Evolutionary conservation across 2,113 vertebrate species (phyloP), one percentile per base, ranked within the genome.

Genomic region (Caranx ignobilis): DNA sequence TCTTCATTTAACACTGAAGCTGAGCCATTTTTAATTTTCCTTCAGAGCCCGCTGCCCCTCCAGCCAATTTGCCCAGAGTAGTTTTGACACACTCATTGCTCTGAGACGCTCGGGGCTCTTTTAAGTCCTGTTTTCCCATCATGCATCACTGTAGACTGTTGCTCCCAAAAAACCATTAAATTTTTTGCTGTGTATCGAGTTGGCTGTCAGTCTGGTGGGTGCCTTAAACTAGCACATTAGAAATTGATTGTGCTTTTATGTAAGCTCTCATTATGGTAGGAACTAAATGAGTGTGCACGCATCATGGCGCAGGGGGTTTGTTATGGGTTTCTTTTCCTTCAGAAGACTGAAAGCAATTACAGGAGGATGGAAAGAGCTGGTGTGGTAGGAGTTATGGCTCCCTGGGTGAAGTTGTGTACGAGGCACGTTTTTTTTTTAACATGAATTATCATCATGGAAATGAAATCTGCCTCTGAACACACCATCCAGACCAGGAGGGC

Each of bases 161-260:
- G 69, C 71, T 85, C 50, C 62, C 7, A 61, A 47, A 39, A 79
- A 82, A 79, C 73, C 79, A 89, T 90, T 89, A 91, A 91, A 88
- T 86, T 90, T 86, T 77, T 91, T 85, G 85, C 90, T 47, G 50
- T 87, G 52, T 86, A 88, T 89, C 12, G 81, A 89, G 75, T 79
- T 18, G 6, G 11, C 84, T 86, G 84, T 87, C 82, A 67, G 81
- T 87, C 82, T 76, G 86, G 21, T 74, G 79, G 86, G 78, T 65
- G 67, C 86, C 62, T 59, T 85, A 87, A 88, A 87, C 52, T 55
- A 69, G 78, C 83, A 84, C 85, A 84, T 88, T 85, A 84, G 79
- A 83, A 85, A 91, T 89, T 87, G 90, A 93, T 89, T 84, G 86
- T 41, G 61, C 82, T 79, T 91, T 87, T 73, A 86, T 37, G 66